A percentile compares a stretch with the other conserved stretches of the same genome.
phyloP scores from a whole-genome alignment of 2,888 invertebrate species.

The Pristionchus maxplancki region DNA sequence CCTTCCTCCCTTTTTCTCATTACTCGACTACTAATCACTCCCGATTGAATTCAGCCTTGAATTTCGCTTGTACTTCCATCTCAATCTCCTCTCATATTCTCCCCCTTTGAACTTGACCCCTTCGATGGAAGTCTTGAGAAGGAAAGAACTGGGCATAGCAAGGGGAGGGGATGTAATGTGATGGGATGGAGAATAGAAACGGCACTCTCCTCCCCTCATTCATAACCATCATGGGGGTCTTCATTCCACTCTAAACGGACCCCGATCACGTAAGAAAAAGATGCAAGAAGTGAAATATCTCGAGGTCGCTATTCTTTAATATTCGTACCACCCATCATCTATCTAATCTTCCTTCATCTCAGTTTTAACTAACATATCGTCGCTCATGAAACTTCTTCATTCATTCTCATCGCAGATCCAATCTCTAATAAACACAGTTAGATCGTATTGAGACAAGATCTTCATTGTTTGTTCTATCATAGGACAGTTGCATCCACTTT shows the following conservation, averaged over 20 bases:
- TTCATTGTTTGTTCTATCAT: neutral
- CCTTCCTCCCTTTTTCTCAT: neutral
- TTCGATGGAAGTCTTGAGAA: slow-evolving; percentile 37
- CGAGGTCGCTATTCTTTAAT: slow-evolving; percentile 8
- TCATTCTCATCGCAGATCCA: too few relatives aligned
- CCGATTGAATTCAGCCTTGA: slow-evolving; percentile 30
- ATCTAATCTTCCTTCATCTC: neutral
- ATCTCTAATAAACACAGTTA: too few relatives aligned
- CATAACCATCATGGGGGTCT: slow-evolving; percentile 21
- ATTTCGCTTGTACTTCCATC: neutral
- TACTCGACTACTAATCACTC: slow-evolving; percentile 3
- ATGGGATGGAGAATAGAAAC: slow-evolving; percentile 17
- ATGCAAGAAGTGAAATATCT: neutral
- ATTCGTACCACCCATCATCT: neutral
- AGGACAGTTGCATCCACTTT: neutral
- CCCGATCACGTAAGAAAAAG: neutral
- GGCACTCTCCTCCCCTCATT: neutral
- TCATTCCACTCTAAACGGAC: slow-evolving; percentile 28
- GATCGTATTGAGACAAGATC: neutral
- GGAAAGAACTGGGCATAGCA: slow-evolving; percentile 22
- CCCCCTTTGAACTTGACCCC: slow-evolving; percentile 44
- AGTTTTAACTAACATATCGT: too few relatives aligned
- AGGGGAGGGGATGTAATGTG: slow-evolving; percentile 1
- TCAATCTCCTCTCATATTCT: slow-evolving; percentile 28
- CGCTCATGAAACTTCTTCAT: too few relatives aligned